phyloP scores from a whole-genome alignment of 2,888 invertebrate genomes.

The Drosophila parthenogenetica region DNA sequence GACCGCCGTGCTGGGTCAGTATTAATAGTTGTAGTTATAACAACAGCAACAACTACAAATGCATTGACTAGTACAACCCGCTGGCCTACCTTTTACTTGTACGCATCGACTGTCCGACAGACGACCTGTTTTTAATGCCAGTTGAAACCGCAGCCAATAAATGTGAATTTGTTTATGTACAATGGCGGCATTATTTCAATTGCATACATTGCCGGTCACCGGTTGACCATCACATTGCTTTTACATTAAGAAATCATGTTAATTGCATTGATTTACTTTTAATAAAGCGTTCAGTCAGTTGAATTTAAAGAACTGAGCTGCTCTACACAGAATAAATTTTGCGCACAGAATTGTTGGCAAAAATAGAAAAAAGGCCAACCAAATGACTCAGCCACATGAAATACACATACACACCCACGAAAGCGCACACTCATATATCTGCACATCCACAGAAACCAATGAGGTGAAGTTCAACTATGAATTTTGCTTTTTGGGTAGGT shows the following conservation, averaged over 20 bases:
- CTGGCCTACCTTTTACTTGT: constrained; percentile 77
- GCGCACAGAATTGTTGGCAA: constrained; percentile 15
- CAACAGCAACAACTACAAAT: constrained; percentile 31
- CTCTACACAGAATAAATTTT: constrained; percentile 23
- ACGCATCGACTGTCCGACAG: constrained; percentile 55
- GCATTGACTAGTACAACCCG: constrained; percentile 53
- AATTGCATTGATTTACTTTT: constrained; percentile 64
- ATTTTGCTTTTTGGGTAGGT: constrained; percentile 42
- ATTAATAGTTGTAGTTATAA: constrained; percentile 58
- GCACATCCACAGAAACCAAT: constrained; percentile 29
- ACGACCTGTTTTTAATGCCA: constrained; percentile 52
- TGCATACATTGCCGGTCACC: constrained; percentile 66
- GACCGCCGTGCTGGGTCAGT: constrained; percentile 79
- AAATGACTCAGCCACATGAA: constrained; percentile 55
- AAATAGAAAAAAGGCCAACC: constrained; percentile 46
- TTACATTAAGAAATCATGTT: constrained; percentile 70
- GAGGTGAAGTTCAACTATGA: constrained; percentile 75
- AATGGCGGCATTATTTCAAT: constrained; percentile 40
- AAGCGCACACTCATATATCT: constrained; percentile 4
- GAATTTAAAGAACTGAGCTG: constrained; percentile 8
- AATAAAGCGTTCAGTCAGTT: constrained; percentile 27
- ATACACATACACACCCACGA: constrained; percentile 18
- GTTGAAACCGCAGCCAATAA: constrained; percentile 30
- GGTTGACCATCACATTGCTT: constrained; percentile 74
- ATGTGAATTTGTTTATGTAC: constrained; percentile 55